Evolutionary conservation across 53 echinoderm and acorn worm genomes (phyloP).

Genomic region (Temnopleurus reevesii): DNA sequence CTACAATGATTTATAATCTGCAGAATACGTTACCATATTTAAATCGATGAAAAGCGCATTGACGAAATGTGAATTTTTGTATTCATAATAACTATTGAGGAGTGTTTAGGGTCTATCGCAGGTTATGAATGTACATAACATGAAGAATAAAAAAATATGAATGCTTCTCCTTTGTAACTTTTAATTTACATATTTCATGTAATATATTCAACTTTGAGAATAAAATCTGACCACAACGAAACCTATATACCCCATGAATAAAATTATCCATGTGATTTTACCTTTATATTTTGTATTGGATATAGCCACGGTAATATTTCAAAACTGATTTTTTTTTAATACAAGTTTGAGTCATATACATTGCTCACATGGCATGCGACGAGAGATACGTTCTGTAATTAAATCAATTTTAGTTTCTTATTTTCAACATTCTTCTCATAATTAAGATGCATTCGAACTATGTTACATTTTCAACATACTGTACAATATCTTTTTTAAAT

Average conservation of each 20-base stretch:
- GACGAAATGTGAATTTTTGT: not conserved
- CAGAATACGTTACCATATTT: not conserved
- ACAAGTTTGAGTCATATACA: not conserved
- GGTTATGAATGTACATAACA: not conserved
- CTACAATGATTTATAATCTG: not conserved
- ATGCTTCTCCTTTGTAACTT: not conserved
- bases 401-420: not conserved
- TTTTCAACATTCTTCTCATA: not conserved
- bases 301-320: not conserved
- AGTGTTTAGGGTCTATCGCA: not conserved
- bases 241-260: too few relatives aligned
- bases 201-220: too few relatives aligned
- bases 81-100: not conserved
- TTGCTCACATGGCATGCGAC: not conserved
- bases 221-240: too few relatives aligned
- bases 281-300: not conserved
- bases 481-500: slow-evolving; percentile 51
- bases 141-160: slow-evolving; percentile 32
- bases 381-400: not conserved
- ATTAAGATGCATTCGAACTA: slow-evolving; percentile 37
- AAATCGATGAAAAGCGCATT: not conserved
- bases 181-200: too few relatives aligned
- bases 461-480: slow-evolving; percentile 26
- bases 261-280: too few relatives aligned
- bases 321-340: not conserved